phyloP scores from a whole-genome alignment of 2,888 invertebrate species.

The Caenorhabditis auriculariae region DNA sequence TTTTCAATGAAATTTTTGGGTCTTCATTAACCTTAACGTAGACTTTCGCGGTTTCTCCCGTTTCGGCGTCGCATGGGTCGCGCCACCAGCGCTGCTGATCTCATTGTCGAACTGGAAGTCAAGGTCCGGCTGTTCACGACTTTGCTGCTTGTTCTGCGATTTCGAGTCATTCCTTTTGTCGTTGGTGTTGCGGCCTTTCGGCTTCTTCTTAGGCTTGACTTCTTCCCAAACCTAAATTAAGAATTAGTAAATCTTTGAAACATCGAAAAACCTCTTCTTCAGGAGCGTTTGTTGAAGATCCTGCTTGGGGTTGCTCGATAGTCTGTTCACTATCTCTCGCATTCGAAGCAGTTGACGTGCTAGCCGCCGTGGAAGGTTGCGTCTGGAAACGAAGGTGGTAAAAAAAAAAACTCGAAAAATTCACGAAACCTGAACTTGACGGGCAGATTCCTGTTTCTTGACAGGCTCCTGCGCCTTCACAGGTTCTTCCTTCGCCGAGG shows the following conservation, averaged over 20 bases:
- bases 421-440: background rate
- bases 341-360: background rate
- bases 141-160: slow-evolving; percentile 1
- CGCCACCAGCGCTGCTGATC: slow-evolving; percentile 67
- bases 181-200: slow-evolving; percentile 19
- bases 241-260: too few relatives aligned
- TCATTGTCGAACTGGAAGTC: slow-evolving; percentile 98
- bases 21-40: too few relatives aligned
- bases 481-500: slow-evolving; percentile 7
- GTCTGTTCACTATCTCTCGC: too few relatives aligned
- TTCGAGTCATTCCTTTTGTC: slow-evolving; percentile 7
- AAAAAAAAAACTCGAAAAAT: too few relatives aligned
- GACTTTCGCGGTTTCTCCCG: slow-evolving; percentile 27
- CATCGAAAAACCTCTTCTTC: too few relatives aligned
- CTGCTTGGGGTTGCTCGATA: too few relatives aligned
- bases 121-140: slow-evolving; percentile 64
- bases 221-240: slow-evolving; percentile 47
- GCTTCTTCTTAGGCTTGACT: slow-evolving; percentile 45
- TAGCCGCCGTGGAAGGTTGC: too few relatives aligned
- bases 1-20: too few relatives aligned
- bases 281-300: too few relatives aligned
- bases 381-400: too few relatives aligned
- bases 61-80: slow-evolving; percentile 18
- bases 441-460: background rate
- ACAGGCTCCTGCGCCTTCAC: slow-evolving; percentile 1